A percentile compares a stretch with the other conserved stretches of the same genome.
Conservation (phyloP, 1,140 invertebrate species). For the Hormaphis cornu region DNA sequence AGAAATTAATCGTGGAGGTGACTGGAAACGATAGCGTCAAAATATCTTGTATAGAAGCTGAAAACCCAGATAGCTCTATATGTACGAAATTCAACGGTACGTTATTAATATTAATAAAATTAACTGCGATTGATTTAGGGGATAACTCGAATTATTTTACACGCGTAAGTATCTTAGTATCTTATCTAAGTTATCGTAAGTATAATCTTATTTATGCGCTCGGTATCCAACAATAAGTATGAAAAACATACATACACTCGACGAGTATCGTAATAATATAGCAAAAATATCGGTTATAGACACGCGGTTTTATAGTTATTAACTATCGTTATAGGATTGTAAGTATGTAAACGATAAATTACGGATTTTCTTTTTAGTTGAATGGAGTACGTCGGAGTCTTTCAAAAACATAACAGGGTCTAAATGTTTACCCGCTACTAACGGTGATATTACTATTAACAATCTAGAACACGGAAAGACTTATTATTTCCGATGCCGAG, state of each 20-base stretch:
- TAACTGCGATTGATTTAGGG: no score
- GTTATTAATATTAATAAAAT: slow-evolving; percentile 1
- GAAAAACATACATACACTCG: not conserved
- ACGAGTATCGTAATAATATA: no score
- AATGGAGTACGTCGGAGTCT: slow-evolving; percentile 64
- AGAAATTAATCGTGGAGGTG: slow-evolving; percentile 68
- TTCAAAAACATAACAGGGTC: slow-evolving; percentile 52
- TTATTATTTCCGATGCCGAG: slow-evolving; percentile 77
- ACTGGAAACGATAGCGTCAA: slow-evolving; percentile 66
- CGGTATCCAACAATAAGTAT: no score
- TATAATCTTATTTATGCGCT: no score
- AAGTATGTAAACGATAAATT: no score
- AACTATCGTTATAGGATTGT: no score
- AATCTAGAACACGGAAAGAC: slow-evolving; percentile 64
- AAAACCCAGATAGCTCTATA: slow-evolving; percentile 56
- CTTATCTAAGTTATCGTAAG: no score
- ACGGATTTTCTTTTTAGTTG: no score
- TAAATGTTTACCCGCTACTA: slow-evolving; percentile 56
- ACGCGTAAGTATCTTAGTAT: no score
- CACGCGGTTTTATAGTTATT: slow-evolving; percentile 25
- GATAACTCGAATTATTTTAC: no score
- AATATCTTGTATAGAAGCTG: slow-evolving; percentile 62
- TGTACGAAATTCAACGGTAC: slow-evolving; percentile 84
- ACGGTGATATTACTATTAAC: slow-evolving; percentile 48
- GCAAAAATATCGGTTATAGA: no score